A percentile compares a stretch with the other conserved stretches of the same genome.
phyloP scores from a whole-genome alignment of 2,113 vertebrate genomes.

The human region GRCh38 chr11:124121501-124122000 shows the following conservation, averaged over 20 bases:
- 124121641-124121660: not conserved
- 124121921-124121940: not conserved
- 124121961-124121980: not conserved
- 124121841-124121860: not conserved
- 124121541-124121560: too few species aligned
- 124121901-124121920: not conserved
- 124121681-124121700: not conserved
- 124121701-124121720: not conserved
- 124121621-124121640: not conserved
- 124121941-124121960: not conserved
- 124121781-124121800: not conserved
- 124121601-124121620: not conserved
- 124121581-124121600: not conserved
- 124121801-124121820: not conserved
- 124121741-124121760: not conserved
- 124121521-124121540: too few species aligned
- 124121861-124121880: accelerated
- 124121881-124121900: not conserved
- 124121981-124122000: not conserved
- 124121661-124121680: not conserved
- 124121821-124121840: not conserved
- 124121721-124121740: not conserved
- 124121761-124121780: not conserved
- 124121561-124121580: too few species aligned
- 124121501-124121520: too few species aligned